Conservation (phyloP, 2,888 invertebrate species). For the Charanyca ferruginea region DNA sequence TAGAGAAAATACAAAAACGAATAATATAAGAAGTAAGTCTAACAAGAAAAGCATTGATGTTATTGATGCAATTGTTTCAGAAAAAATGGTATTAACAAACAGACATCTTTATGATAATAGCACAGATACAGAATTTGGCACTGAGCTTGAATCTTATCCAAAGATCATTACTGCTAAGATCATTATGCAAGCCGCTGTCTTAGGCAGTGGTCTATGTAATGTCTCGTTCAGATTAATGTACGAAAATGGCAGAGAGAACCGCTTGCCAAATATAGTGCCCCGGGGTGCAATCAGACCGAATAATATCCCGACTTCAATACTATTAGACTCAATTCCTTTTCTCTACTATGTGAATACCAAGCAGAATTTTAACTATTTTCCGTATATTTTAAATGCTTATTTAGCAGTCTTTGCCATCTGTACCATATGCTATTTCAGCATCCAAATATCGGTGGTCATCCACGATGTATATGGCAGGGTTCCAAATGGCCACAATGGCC, state of each 20-base stretch:
- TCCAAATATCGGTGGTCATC: constrained; percentile 67
- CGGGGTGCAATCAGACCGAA: constrained; percentile 50
- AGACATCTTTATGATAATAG: constrained; percentile 53
- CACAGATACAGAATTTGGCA: constrained; percentile 57
- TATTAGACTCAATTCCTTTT: constrained; percentile 44
- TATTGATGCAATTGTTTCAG: constrained; percentile 45
- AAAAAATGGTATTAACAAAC: constrained; percentile 23
- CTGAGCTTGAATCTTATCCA: constrained; percentile 61
- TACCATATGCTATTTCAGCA: constrained; percentile 65
- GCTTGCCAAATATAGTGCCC: constrained; percentile 58
- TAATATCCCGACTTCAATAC: constrained; percentile 40
- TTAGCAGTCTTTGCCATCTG: constrained; percentile 41
- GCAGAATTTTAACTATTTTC: constrained; percentile 18
- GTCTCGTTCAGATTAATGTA: constrained; percentile 65
- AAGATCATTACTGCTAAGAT: constrained; percentile 54
- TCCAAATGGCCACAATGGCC: constrained; percentile 81
- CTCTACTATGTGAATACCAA: constrained; percentile 21
- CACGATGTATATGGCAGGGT: constrained; percentile 78
- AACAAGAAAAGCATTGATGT: constrained; percentile 23
- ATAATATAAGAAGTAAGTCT: constrained; percentile 19
- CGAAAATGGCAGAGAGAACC: constrained; percentile 47
- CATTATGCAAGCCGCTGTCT: constrained; percentile 69
- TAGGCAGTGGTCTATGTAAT: constrained; percentile 58
- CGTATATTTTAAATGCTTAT: constrained; percentile 32
- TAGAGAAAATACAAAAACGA: constrained; percentile 7